A percentile compares a stretch with the other conserved stretches of the same genome.
Conservation (phyloP, 2,113 vertebrate genomes). For the Rhodinocichla rosea region DNA sequence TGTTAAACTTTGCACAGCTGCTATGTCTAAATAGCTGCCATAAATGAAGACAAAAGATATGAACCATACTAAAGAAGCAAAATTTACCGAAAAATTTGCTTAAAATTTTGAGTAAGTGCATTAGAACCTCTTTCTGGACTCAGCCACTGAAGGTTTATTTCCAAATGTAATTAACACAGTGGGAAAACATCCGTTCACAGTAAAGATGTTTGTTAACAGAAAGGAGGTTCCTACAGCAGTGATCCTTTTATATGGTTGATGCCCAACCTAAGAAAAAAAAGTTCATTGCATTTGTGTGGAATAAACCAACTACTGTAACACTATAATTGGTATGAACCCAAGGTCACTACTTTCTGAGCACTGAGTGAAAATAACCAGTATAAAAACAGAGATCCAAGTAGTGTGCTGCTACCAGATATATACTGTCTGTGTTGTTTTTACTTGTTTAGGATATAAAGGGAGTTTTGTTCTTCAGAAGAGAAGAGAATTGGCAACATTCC, state of each 20-base stretch:
- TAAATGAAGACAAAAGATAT: background rate
- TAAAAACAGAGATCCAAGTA: background rate
- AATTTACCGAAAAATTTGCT: background rate
- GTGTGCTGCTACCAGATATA: background rate
- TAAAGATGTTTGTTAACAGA: slow-evolving; percentile 17
- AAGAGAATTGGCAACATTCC: slow-evolving; percentile 28
- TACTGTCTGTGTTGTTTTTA: background rate
- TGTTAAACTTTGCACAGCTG: background rate
- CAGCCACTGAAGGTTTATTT: slow-evolving; percentile 22
- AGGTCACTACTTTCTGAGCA: background rate
- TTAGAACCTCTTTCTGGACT: background rate
- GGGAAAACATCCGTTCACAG: slow-evolving; percentile 16
- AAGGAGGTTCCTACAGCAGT: background rate
- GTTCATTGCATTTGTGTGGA: background rate
- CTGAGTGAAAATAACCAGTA: background rate
- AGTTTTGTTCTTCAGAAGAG: slow-evolving; percentile 3
- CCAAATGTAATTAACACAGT: background rate
- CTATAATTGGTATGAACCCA: background rate
- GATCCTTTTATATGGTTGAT: background rate
- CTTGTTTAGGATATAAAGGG: slow-evolving; percentile 21
- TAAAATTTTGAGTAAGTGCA: background rate
- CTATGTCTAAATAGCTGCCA: background rate
- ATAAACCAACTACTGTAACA: background rate
- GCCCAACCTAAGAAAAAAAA: slow-evolving; percentile 12
- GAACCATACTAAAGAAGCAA: background rate